phyloP scores from a whole-genome alignment of 2,113 vertebrate species.

The Crotophaga sulcirostris region DNA sequence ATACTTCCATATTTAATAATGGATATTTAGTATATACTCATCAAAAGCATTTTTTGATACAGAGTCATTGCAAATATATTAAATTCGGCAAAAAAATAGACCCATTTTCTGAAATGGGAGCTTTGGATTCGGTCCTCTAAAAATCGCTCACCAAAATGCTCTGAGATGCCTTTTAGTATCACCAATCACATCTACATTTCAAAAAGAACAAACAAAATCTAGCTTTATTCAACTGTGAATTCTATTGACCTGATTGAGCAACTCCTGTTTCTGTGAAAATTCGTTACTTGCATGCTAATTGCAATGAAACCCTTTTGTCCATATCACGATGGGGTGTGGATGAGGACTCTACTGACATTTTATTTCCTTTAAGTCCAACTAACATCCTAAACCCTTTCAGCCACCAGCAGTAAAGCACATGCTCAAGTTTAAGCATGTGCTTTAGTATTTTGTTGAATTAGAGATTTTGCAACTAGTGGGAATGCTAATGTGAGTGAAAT shows the following conservation, averaged over 20 bases:
- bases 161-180: conserved; percentile 1
- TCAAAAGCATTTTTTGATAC: neutral
- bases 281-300: conserved; percentile 8
- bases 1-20: neutral
- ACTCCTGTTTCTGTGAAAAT: conserved; percentile 53
- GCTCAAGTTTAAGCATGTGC: neutral
- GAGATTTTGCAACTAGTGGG: neutral
- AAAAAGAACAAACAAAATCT: conserved; percentile 59
- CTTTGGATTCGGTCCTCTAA: conserved; percentile 3
- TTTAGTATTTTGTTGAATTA: neutral
- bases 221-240: conserved; percentile 65
- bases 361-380: neutral
- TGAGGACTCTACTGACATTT: conserved; percentile 8
- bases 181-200: conserved; percentile 60
- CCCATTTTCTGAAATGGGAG: neutral
- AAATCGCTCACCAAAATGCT: neutral
- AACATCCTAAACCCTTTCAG: neutral
- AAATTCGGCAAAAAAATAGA: neutral
- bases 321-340: neutral
- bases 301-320: neutral
- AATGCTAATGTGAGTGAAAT: conserved; percentile 5
- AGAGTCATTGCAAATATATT: conserved; percentile 10
- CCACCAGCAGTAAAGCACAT: neutral
- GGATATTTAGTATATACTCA: neutral
- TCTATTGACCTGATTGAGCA: conserved; percentile 66